These are phyloP conservation scores for Cyanoramphus novaezelandiae DNA, from an alignment of 2,113 vertebrate species.

Conservation along the genomic window DNA sequence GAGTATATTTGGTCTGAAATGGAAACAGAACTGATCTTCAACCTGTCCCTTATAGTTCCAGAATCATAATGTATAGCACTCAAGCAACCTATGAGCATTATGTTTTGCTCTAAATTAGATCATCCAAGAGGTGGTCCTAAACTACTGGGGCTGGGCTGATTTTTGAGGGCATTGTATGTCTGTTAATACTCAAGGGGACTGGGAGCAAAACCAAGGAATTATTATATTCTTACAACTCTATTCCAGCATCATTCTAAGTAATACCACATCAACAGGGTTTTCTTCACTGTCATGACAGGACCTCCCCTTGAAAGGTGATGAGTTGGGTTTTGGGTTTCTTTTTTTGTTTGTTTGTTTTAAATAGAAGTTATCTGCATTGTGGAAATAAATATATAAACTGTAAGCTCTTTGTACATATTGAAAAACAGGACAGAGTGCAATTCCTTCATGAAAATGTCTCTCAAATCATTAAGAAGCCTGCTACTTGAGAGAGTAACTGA, in stretches of 20 bases:
- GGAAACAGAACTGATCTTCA: neutral
- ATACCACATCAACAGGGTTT: neutral
- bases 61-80: accelerated
- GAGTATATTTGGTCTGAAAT: neutral
- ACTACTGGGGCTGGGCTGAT: neutral
- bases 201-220: neutral
- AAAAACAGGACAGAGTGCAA: neutral
- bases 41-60: neutral
- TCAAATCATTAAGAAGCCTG: neutral
- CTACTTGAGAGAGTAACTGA: neutral
- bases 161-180: neutral
- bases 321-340: neutral
- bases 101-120: neutral
- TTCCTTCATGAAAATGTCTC: neutral
- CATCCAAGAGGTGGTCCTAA: neutral
- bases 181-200: neutral
- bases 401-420: neutral
- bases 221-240: neutral
- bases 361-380: neutral
- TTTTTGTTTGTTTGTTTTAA: neutral
- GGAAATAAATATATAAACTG: neutral
- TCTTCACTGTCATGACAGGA: neutral
- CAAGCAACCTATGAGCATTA: accelerated
- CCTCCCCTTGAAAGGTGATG: neutral
- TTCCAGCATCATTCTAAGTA: neutral